phyloP scores from a whole-genome alignment of 1,140 invertebrate species.

The Eumaeus atala region DNA sequence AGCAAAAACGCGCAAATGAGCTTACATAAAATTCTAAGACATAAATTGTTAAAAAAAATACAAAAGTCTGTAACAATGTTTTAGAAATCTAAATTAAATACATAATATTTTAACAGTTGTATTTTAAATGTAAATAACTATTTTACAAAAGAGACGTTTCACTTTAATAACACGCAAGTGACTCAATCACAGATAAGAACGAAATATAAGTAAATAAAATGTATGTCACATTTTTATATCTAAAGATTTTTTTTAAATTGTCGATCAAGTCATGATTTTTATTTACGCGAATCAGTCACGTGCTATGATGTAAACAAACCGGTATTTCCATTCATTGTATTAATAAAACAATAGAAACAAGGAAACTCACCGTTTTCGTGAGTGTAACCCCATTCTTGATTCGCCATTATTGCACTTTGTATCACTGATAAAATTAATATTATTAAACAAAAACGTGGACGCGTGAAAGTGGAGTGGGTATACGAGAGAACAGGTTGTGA shows the following conservation, averaged over 20 bases:
- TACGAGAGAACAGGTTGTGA: constrained; percentile 33
- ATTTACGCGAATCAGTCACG: constrained; percentile 39
- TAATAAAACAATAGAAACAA: constrained; percentile 21
- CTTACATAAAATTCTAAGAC: too few species aligned
- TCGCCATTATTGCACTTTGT: constrained; percentile 42
- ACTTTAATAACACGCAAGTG: constrained; percentile 1
- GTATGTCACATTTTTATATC: too few species aligned
- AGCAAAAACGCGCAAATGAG: too few species aligned
- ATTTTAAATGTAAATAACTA: constrained; percentile 2
- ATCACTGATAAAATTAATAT: constrained; percentile 33
- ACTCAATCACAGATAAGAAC: constrained; percentile 2
- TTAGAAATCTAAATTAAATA: neutral
- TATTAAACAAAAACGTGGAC: constrained; percentile 45
- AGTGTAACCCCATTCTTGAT: constrained; percentile 69
- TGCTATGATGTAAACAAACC: constrained; percentile 68
- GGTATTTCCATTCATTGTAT: constrained; percentile 37
- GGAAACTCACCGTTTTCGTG: constrained; percentile 66
- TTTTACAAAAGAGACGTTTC: neutral
- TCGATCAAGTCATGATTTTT: constrained; percentile 5
- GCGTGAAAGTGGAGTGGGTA: constrained; percentile 54
- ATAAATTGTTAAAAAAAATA: too few species aligned
- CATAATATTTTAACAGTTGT: neutral
- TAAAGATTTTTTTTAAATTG: neutral
- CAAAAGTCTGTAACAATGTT: neutral
- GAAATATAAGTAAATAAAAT: neutral